Percentiles rank a stretch among this genome's conserved stretches.
Conservation (phyloP, 2,113 vertebrate species). For the Burhinus bistriatus region DNA sequence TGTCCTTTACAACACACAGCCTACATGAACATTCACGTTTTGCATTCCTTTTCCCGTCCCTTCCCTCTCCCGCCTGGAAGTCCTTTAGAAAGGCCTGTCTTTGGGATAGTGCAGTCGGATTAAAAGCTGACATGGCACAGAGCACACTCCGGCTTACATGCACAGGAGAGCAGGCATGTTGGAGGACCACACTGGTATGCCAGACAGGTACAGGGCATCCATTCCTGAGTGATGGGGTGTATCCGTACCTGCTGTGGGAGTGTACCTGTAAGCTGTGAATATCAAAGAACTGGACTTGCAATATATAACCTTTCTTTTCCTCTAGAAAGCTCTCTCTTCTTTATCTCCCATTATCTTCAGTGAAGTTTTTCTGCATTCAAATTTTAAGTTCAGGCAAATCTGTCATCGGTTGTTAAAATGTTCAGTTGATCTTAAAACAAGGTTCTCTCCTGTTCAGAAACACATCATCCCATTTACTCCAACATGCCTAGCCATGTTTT, state of each 20-base stretch:
- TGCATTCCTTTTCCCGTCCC: neutral
- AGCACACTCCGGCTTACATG: accelerated
- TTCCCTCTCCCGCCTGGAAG: neutral
- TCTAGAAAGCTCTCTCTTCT: neutral
- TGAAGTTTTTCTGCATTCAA: neutral
- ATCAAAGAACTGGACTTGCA: neutral
- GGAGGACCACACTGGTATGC: neutral
- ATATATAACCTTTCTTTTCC: neutral
- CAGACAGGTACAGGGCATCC: neutral
- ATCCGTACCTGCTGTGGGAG: neutral
- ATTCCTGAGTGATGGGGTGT: neutral
- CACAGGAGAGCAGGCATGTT: neutral
- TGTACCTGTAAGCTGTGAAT: neutral
- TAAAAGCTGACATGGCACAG: accelerated
- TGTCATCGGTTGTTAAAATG: neutral
- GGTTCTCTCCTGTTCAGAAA: neutral
- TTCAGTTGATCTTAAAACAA: neutral
- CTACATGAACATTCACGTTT: accelerated
- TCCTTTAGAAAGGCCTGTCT: neutral
- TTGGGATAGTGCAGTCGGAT: neutral
- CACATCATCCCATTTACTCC: neutral
- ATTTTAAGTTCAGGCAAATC: neutral
- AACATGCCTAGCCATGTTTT: constrained; percentile 50
- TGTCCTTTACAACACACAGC: neutral
- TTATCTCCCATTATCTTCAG: neutral